phyloP scores from a whole-genome alignment of 2,113 vertebrate species.

The Misgurnus anguillicaudatus region DNA sequence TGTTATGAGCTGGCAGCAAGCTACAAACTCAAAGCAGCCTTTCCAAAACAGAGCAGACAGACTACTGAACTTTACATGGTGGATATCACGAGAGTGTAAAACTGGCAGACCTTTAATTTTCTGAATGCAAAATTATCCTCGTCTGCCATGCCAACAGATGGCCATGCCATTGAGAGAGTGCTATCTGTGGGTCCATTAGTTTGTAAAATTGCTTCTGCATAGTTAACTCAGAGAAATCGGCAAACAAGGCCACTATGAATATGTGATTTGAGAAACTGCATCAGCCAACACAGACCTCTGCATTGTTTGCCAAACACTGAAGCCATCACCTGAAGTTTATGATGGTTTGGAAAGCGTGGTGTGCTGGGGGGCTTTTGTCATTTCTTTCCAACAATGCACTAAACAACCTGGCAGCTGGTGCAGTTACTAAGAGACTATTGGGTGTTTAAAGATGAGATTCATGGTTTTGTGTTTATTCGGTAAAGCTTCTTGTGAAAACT shows the following conservation, averaged over 20 bases:
- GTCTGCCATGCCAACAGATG: constrained; percentile 25
- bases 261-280: not conserved
- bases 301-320: not conserved
- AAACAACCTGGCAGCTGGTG: not conserved
- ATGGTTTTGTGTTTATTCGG: not conserved
- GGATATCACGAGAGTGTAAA: not conserved
- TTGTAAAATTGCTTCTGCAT: constrained; percentile 15
- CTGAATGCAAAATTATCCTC: not conserved
- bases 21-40: not conserved
- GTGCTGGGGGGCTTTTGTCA: not conserved
- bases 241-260: not conserved
- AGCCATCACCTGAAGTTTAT: not conserved
- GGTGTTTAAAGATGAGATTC: not conserved
- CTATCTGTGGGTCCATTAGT: not conserved
- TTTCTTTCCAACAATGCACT: not conserved
- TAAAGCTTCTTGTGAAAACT: too few species aligned
- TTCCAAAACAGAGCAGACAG: not conserved
- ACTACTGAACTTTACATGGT: not conserved
- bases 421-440: not conserved
- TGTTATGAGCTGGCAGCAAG: not conserved
- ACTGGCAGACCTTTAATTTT: constrained; percentile 1
- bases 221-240: constrained; percentile 1
- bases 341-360: not conserved
- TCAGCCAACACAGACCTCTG: not conserved
- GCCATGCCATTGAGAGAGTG: not conserved